phyloP scores from a whole-genome alignment of 2,797 vertebrate genomes.

The Chromobotia macracanthus region DNA sequence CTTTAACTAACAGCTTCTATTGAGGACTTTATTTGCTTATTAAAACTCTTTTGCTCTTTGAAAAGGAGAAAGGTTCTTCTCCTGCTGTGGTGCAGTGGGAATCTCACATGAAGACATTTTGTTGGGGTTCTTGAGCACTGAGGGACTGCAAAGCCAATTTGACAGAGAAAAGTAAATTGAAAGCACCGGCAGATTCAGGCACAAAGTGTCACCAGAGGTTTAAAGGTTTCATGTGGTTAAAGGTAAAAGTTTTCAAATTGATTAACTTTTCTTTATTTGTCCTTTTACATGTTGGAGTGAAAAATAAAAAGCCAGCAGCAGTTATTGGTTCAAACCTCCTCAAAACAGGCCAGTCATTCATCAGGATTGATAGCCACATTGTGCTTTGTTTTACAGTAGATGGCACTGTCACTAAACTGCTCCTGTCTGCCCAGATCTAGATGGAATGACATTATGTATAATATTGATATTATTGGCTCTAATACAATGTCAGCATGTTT shows the following conservation, averaged over 20 bases:
- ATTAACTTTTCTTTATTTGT: conserved; percentile 60
- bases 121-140: conserved; percentile 59
- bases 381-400: no score
- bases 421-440: no score
- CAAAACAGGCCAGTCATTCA: no score
- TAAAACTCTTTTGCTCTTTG: conserved; percentile 67
- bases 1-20: conserved; percentile 77
- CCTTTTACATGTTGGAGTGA: conserved; percentile 57
- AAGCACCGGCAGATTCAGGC: conserved; percentile 59
- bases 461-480: no score
- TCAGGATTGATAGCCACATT: no score
- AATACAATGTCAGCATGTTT: no score
- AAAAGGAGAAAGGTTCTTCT: conserved; percentile 66
- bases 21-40: conserved; percentile 77
- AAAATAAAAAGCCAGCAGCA: no score
- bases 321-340: no score
- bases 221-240: conserved; percentile 52
- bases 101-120: conserved; percentile 69
- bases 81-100: no score
- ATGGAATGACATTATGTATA: no score
- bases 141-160: conserved; percentile 64
- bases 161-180: conserved; percentile 62
- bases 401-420: no score
- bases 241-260: conserved; percentile 65
- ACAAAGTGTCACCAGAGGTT: conserved; percentile 61